Conservation (phyloP, 2,888 invertebrate species). For the Chymomyza amoena region DNA sequence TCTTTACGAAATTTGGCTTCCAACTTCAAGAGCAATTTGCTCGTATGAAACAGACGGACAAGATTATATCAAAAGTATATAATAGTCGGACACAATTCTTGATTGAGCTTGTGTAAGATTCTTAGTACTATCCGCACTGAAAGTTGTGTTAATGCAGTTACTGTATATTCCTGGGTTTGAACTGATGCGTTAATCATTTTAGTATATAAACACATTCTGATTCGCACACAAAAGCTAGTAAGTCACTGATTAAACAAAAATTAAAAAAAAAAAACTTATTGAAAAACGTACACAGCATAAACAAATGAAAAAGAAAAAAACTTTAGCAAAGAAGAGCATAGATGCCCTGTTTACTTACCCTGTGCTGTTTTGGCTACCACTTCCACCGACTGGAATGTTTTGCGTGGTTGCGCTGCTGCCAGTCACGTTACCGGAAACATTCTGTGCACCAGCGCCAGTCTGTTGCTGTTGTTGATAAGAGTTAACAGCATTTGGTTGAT, state of each 20-base stretch:
- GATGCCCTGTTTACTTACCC: slow-evolving; percentile 61
- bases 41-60: too few species aligned
- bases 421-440: slow-evolving; percentile 61
- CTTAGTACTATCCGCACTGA: too few species aligned
- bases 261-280: not conserved
- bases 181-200: not conserved
- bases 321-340: slow-evolving; percentile 19
- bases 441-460: slow-evolving; percentile 64
- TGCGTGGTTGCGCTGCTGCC: slow-evolving; percentile 73
- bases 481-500: slow-evolving; percentile 78
- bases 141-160: too few species aligned
- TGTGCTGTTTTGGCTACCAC: slow-evolving; percentile 75
- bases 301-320: not conserved
- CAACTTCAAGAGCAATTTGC: too few species aligned
- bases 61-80: too few species aligned
- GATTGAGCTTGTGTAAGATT: too few species aligned
- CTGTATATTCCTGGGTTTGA: not conserved
- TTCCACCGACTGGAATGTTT: slow-evolving; percentile 79
- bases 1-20: too few species aligned
- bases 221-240: not conserved
- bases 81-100: too few species aligned
- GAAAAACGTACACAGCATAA: not conserved
- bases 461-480: slow-evolving; percentile 78
- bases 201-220: not conserved
- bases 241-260: slow-evolving; percentile 1